phyloP scores from a whole-genome alignment of 2,888 invertebrate genomes.

The Rhogogaster chlorosoma region DNA sequence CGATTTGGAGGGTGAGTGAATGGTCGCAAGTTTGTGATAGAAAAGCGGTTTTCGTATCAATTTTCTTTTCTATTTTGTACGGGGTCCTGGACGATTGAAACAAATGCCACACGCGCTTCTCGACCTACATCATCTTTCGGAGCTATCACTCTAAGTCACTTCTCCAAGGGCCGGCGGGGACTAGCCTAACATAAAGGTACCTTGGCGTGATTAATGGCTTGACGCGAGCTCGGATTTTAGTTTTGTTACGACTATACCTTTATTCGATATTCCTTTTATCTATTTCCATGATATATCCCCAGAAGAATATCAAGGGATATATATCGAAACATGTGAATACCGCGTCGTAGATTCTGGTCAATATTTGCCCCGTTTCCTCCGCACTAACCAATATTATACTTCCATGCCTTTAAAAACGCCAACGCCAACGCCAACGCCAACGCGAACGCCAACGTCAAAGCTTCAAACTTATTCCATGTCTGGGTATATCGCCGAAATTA shows the following conservation, averaged over 20 bases:
- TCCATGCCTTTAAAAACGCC: background rate
- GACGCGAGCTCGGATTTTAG: conserved; percentile 48
- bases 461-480: background rate
- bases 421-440: background rate
- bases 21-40: conserved; percentile 7
- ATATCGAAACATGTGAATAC: conserved; percentile 29
- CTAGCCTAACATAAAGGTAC: conserved; percentile 49
- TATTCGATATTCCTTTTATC: conserved; percentile 42
- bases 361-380: conserved; percentile 4
- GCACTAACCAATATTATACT: background rate
- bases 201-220: conserved; percentile 45
- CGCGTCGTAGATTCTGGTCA: conserved; percentile 36
- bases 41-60: conserved; percentile 20
- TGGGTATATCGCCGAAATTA: conserved; percentile 12
- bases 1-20: background rate
- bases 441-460: background rate
- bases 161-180: conserved; percentile 34
- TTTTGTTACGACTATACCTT: conserved; percentile 44
- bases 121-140: conserved; percentile 47
- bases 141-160: conserved; percentile 50
- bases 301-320: conserved; percentile 32
- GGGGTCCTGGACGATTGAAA: conserved; percentile 22
- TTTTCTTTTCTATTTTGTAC: background rate
- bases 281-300: conserved; percentile 37
- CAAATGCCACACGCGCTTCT: conserved; percentile 34